phyloP scores from a whole-genome alignment of 2,888 invertebrate species.

The Apoda limacodes region DNA sequence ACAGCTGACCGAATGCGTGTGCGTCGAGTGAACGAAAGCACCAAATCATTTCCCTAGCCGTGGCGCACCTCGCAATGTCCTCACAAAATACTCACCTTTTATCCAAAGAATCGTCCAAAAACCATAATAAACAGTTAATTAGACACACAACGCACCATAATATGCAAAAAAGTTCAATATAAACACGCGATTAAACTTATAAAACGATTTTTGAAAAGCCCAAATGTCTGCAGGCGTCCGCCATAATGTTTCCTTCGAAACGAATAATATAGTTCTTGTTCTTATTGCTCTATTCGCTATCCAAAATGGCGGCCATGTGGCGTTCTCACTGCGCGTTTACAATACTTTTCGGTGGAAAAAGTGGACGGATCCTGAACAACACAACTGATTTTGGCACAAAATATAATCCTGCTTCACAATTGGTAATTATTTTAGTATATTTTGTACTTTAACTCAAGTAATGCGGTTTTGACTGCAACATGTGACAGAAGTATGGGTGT shows the following conservation, averaged over 20 bases:
- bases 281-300: conserved; percentile 69
- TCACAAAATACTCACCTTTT: conserved; percentile 66
- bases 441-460: conserved; percentile 47
- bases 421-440: conserved; percentile 64
- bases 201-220: conserved; percentile 71
- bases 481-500: conserved; percentile 66
- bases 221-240: conserved; percentile 69
- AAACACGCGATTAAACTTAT: conserved; percentile 67
- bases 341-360: conserved; percentile 62
- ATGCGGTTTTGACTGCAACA: conserved; percentile 61
- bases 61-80: conserved; percentile 69
- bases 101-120: conserved; percentile 60
- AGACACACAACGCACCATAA: conserved; percentile 65
- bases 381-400: conserved; percentile 53
- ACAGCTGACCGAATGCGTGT: conserved; percentile 67
- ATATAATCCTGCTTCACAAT: conserved; percentile 49
- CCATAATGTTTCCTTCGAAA: conserved; percentile 72
- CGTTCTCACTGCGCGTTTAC: conserved; percentile 64
- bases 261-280: conserved; percentile 71
- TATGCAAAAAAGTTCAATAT: conserved; percentile 70
- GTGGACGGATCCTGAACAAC: conserved; percentile 58
- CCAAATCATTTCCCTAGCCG: conserved; percentile 72
- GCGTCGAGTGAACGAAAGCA: conserved; percentile 59
- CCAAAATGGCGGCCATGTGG: conserved; percentile 70
- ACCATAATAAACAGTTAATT: conserved; percentile 62